Evolutionary conservation across 2,888 invertebrate genomes (phyloP), one percentile per base, ranked within the genome.

Genomic region (Leptopilina myrica): DNA sequence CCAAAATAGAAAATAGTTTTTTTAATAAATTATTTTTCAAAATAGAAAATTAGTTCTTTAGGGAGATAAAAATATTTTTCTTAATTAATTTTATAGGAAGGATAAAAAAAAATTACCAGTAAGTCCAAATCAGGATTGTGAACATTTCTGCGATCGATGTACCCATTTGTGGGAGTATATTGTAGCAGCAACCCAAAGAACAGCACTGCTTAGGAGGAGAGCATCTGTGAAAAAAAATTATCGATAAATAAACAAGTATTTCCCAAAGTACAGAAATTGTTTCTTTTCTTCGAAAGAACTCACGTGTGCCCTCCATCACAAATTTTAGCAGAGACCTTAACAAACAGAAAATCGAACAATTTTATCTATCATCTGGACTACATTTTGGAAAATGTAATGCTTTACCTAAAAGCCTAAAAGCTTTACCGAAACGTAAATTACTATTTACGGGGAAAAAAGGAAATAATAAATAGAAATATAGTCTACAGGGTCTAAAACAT

Each of bases 201-300:
- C 96, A 97, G 92, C 96, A 96, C 90, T 95, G 94, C 92, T 96
- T 95, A 84, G 95, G 95, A 85, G 95, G 93, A 81, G 95, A 95
- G 90, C 96, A 96, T 84, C 94, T 91, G 79, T 14, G 84, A 85
- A 78, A 20, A 11, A 53, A 56, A 80, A 69, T 59, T 56, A 26
- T 15, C 15, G 0, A 12, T 11, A 12, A 56, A 56, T n/a, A 56
- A 11, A 56, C n/a, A 59, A 12, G n/a, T 59, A 59, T 15, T 49
- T 11, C 2, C 9, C 9, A 49, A 49, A 49, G 4, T 4, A 12
- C 4, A 12, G 76, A 26, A 49, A 64, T 76, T 62, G 65, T 76
- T 64, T 77, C 33, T 33, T 33, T 33, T 33, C 33, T 33, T 33
- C 5, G 3, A 33, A 33, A 33, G 15, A 77, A 85, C 82, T 83